phyloP scores from a whole-genome alignment of 2,113 vertebrate genomes.

The Platichthys flesus region DNA sequence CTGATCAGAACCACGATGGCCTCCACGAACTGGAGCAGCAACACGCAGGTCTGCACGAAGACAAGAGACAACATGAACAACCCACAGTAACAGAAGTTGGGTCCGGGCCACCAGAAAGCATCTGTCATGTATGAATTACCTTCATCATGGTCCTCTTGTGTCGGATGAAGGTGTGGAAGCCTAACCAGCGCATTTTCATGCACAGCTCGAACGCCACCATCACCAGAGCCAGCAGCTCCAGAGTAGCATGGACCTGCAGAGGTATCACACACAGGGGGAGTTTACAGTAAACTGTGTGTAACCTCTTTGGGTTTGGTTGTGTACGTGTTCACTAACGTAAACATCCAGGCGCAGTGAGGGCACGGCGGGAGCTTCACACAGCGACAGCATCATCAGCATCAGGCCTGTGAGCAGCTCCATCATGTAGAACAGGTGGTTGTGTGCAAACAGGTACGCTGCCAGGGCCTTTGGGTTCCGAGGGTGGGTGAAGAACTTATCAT shows the following conservation, averaged over 20 bases:
- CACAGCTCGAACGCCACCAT: conserved; percentile 96
- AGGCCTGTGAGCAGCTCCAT: conserved; percentile 94
- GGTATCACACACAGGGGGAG: neutral
- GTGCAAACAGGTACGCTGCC: conserved; percentile 95
- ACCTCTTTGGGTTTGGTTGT: neutral
- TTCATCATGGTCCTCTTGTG: conserved; percentile 99
- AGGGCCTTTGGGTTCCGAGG: conserved; percentile 91
- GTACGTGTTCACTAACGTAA: conserved; percentile 83
- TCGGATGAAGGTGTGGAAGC: conserved; percentile 92
- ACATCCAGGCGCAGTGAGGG: conserved; percentile 93
- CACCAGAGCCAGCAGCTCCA: conserved; percentile 92
- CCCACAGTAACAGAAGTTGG: neutral
- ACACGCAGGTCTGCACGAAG: conserved; percentile 86
- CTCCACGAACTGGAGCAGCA: conserved; percentile 94
- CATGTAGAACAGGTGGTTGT: conserved; percentile 97
- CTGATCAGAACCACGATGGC: conserved; percentile 95
- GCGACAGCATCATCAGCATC: conserved; percentile 92
- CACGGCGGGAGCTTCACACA: conserved; percentile 95
- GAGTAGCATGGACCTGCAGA: conserved; percentile 91
- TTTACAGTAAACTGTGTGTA: neutral
- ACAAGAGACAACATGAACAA: conserved; percentile 17
- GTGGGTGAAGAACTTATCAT: conserved; percentile 98
- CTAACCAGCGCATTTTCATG: conserved; percentile 98
- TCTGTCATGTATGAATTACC: conserved; percentile 74
- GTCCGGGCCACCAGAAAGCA: neutral